Evolutionary conservation across 2,113 vertebrate species (phyloP), one percentile per base, ranked within the genome.

Genomic region (Pantherophis guttatus): DNA sequence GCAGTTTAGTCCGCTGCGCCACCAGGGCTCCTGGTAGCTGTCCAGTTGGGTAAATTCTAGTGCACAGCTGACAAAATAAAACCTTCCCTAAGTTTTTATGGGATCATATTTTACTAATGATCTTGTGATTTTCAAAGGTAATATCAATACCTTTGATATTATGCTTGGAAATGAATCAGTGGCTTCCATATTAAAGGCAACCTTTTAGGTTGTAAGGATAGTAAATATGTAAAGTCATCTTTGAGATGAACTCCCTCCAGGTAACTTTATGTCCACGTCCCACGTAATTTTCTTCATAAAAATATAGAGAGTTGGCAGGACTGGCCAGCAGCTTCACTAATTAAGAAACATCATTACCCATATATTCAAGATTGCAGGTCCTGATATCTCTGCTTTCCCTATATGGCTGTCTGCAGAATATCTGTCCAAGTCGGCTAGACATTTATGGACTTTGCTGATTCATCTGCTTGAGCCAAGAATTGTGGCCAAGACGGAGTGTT

Each of bases 391-490:
- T 91, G 96, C 91, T 97, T 95, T 96, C 97, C 97, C 94, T 97
- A 97, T 98, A 98, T 97, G 98, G 98, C 96, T 94, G 97, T 62
- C 94, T 93, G 89, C 94, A 95, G 75, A 96, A 97, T 94, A 95
- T 91, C 96, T 93, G 93, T 91, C 92, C 94, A 94, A 94, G 95
- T 94, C 93, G 95, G 95, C 96, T 95, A 88, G 97, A 96, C 95
- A 90, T 98, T 97, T 97, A 96, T 96, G 97, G 96, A 95, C 97
- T 97, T 95, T 95, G 96, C 95, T 94, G 96, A 96, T 97, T 97
- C 97, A 97, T 96, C 95, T 75, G 58, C 94, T 0, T 12, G 96
- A 97, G 95, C 96, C 95, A 94, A 92, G 90, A 89, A 94, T 95
- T 92, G 97, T 97, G 96, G 96, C 92, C 96, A 96, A 97, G 97